Base-by-base conservation (phyloP, 2,113 vertebrate species). In the Myiozetetes cayanensis region DNA sequence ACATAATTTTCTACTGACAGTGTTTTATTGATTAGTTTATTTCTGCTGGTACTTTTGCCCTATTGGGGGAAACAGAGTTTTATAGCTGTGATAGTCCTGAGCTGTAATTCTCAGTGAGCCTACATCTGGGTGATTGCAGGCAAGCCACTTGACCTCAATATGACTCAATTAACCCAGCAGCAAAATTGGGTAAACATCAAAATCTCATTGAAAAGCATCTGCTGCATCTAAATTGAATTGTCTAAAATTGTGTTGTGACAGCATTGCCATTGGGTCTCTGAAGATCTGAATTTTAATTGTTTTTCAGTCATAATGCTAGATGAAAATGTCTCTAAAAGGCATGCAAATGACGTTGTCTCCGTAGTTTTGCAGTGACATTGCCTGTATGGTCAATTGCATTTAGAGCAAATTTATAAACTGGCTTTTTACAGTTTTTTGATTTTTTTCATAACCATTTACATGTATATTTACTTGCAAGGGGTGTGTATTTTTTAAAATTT, bases 121-220 rank as follows among this genome's bases (percentile, higher is more conserved):
- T 87, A 53, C 72, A 96, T 91, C 87, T 96, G 91, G 70, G 61
- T 96, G 92, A 91, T 91, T 94, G 74, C 87, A 93, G 88, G 83
- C 87, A 81, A 92, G 30, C 88, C 88, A 96, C 96, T 96, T 96
- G 96, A 96, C 94, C 93, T 95, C 90, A 86, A 31, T 96, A 92
- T 95, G 92, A 80, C 93, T 97, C 85, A 93, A 93, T 97, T 96
- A 96, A 96, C 92, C 94, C 94, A 94, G 83, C 76, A 96, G 76
- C 85, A 95, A 94, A 95, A 95, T 68, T 96, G 93, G 47, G 87
- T 92, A 95, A 96, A 95, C 93, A 94, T 83, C 61, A 94, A 96
- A 83, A 94, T 72, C 91, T 93, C 87, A 74, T 81, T 87, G 84
- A 96, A 95, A 96, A 95, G 89, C 92, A 96, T 91, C 95, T 96